phyloP scores from a whole-genome alignment of 2,888 invertebrate genomes.

The Phania funesta region DNA sequence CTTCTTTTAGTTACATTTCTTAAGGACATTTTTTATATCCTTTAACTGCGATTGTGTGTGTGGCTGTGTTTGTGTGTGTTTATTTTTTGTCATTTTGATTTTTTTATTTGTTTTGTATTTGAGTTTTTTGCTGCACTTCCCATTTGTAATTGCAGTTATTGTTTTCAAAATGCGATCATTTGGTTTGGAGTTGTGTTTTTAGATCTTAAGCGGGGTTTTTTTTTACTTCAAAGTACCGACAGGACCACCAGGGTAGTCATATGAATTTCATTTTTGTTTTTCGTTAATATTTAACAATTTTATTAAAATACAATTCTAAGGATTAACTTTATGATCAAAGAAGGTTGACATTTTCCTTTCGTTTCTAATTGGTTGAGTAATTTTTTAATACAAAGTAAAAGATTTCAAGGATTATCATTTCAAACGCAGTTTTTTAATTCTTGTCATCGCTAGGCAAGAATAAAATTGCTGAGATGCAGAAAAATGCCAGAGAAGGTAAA shows the following conservation, averaged over 20 bases:
- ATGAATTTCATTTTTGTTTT: neutral
- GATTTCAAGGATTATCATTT: too few species aligned
- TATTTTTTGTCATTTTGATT: conserved; percentile 7
- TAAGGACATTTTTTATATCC: conserved; percentile 52
- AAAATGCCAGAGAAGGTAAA: too few species aligned
- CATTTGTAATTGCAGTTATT: conserved; percentile 52
- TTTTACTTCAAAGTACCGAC: conserved; percentile 33
- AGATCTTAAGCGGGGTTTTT: conserved; percentile 9
- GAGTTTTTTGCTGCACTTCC: neutral
- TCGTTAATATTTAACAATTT: conserved; percentile 3
- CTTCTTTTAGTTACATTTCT: conserved; percentile 4
- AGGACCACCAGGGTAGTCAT: conserved; percentile 21
- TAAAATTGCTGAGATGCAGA: too few species aligned
- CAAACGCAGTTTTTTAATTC: too few species aligned
- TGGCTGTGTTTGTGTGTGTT: neutral
- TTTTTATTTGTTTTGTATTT: conserved; percentile 4
- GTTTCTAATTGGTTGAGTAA: neutral
- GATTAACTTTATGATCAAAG: neutral
- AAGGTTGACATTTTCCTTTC: neutral
- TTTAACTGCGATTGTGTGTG: conserved; percentile 3
- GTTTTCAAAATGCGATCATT: conserved; percentile 46
- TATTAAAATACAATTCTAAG: conserved; percentile 6
- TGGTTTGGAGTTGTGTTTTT: conserved; percentile 21
- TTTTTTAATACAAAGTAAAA: too few species aligned
- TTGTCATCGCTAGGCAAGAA: too few species aligned